A percentile compares a stretch with the other conserved stretches of the same genome.
These are phyloP conservation scores for Thymelicus lineola DNA, from an alignment of 2,888 invertebrate species.

Conservation along the genomic window DNA sequence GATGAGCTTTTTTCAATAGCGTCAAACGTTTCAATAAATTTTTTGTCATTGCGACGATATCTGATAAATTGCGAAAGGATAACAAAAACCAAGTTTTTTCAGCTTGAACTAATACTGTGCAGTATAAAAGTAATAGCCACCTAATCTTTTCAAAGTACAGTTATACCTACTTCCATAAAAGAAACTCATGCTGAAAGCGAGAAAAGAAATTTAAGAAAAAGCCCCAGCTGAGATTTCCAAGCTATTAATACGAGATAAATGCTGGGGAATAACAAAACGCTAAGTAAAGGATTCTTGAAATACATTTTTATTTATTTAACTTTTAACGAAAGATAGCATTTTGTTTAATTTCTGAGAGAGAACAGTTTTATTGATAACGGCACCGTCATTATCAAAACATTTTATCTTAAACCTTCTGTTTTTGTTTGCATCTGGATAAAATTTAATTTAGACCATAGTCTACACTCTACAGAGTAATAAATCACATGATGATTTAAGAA, in stretches of 20 bases:
- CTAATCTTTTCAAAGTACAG: conserved; percentile 5
- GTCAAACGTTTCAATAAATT: conserved; percentile 6
- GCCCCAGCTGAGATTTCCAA: neutral
- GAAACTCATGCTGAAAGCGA: neutral
- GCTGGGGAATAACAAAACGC: neutral
- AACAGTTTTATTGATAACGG: neutral
- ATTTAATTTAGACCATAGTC: neutral
- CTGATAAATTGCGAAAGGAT: conserved; percentile 1
- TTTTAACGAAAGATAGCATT: neutral
- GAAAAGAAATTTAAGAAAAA: neutral
- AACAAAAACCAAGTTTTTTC: neutral
- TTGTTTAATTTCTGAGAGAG: neutral
- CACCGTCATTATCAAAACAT: neutral
- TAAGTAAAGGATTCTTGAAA: conserved; percentile 1
- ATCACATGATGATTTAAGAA: neutral
- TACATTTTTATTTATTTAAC: conserved; percentile 1
- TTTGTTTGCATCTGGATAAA: neutral
- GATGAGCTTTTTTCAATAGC: neutral
- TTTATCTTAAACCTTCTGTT: neutral
- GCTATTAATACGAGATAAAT: conserved; percentile 6
- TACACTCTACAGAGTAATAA: neutral
- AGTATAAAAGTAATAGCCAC: neutral
- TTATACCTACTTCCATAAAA: neutral
- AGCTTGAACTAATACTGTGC: neutral
- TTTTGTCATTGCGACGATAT: conserved; percentile 7